These are phyloP conservation scores for Zaprionus bogoriensis DNA, from an alignment of 2,888 invertebrate species.

Conservation along the genomic window DNA sequence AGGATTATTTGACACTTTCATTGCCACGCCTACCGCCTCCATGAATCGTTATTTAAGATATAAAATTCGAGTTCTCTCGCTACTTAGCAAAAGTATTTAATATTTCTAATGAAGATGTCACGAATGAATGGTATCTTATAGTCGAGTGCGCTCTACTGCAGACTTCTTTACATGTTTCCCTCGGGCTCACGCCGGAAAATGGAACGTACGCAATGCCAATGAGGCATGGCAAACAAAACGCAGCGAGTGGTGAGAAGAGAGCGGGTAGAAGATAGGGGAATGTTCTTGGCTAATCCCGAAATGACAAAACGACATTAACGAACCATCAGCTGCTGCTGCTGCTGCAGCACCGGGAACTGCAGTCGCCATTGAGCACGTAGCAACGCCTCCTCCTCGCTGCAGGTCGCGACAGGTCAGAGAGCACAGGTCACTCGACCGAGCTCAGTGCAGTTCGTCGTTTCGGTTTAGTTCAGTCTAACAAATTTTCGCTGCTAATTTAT, in stretches of 20 bases:
- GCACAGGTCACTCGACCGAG: too few relatives aligned
- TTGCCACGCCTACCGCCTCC: too few relatives aligned
- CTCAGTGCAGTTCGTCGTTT: slow-evolving; percentile 32
- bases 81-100: too few relatives aligned
- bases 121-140: too few relatives aligned
- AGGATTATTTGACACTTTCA: too few relatives aligned
- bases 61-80: too few relatives aligned
- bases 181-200: too few relatives aligned
- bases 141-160: too few relatives aligned
- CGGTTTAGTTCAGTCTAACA: slow-evolving; percentile 30
- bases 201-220: slow-evolving; percentile 16
- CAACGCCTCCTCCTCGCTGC: slow-evolving; percentile 9
- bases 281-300: slow-evolving; percentile 50
- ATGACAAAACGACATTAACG: slow-evolving; percentile 50
- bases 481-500: slow-evolving; percentile 62
- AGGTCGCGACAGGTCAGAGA: slow-evolving; percentile 37
- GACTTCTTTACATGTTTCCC: too few relatives aligned
- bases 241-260: slow-evolving; percentile 12
- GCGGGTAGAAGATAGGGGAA: not conserved
- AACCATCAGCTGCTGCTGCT: slow-evolving; percentile 43
- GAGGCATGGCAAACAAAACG: slow-evolving; percentile 35
- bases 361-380: slow-evolving; percentile 31
- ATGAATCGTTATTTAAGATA: too few relatives aligned
- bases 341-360: slow-evolving; percentile 16
- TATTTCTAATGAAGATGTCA: too few relatives aligned